A percentile compares a stretch with the other conserved stretches of the same genome.
Conservation (phyloP, 64 coral and sea anemone genomes). For the Orbicella faveolata region DNA sequence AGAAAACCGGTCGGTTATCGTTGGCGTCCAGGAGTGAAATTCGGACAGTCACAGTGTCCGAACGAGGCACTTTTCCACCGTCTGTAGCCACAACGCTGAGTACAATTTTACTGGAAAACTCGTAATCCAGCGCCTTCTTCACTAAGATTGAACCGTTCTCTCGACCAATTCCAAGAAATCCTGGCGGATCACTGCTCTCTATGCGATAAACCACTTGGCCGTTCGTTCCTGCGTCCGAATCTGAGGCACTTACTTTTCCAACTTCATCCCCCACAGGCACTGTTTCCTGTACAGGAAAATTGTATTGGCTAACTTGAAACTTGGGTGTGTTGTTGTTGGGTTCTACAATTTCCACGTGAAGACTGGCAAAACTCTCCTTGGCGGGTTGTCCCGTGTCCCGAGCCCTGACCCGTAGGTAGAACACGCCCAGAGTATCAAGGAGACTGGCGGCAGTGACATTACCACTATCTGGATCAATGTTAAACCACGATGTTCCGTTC, state of each 20-base stretch:
- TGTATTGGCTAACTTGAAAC: constrained; percentile 48
- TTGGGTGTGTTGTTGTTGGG: constrained; percentile 11
- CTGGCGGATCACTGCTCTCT: constrained; percentile 15
- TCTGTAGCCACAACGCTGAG: constrained; percentile 73
- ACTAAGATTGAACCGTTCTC: constrained; percentile 79
- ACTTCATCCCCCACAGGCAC: constrained; percentile 35
- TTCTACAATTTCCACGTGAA: constrained; percentile 42
- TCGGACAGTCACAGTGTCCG: constrained; percentile 38
- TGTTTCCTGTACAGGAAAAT: constrained; percentile 14
- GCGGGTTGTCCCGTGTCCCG: constrained; percentile 38
- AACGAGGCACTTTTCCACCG: constrained; percentile 28
- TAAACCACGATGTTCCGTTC: constrained; percentile 71
- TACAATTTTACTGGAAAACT: constrained; percentile 26
- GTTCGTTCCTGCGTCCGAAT: constrained; percentile 70
- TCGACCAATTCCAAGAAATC: constrained; percentile 70
- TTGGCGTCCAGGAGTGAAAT: constrained; percentile 79
- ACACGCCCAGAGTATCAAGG: constrained; percentile 39
- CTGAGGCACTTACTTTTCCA: constrained; percentile 62
- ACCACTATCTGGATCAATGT: constrained; percentile 64
- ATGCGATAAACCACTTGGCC: constrained; percentile 69
- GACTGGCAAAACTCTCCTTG: constrained; percentile 15
- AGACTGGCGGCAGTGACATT: constrained; percentile 32
- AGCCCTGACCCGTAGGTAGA: constrained; percentile 62
- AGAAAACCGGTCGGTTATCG: constrained; percentile 69
- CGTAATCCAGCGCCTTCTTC: constrained; percentile 72